Evolutionary conservation across 35 echinoderm and acorn worm species (phyloP).

Genomic region (Chiridota heheva): DNA sequence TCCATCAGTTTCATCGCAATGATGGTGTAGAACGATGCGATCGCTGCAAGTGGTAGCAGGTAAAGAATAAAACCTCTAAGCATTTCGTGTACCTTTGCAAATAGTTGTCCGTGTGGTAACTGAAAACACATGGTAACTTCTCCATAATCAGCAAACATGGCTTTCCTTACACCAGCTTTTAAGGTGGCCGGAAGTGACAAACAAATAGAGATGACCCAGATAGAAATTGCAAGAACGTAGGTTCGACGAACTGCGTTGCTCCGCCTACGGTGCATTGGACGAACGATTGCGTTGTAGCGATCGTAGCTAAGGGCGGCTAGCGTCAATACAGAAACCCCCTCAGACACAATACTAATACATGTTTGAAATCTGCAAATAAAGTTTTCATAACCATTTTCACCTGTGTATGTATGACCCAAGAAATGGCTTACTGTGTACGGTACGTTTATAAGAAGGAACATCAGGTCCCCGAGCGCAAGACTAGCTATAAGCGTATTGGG

Average conservation of each 20-base stretch:
- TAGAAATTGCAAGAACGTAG: conserved; percentile 56
- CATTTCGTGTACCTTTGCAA: conserved; percentile 54
- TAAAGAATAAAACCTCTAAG: conserved; percentile 64
- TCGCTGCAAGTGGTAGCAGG: conserved; percentile 65
- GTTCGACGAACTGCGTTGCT: conserved; percentile 55
- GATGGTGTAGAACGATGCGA: conserved; percentile 67
- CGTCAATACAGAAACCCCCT: conserved; percentile 86
- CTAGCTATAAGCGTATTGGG: conserved; percentile 86
- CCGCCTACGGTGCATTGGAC: conserved; percentile 73
- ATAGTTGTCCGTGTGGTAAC: conserved; percentile 22
- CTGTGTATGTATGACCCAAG: conserved; percentile 5
- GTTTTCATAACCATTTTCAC: conserved; percentile 18
- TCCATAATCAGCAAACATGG: not conserved
- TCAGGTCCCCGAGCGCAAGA: conserved; percentile 76
- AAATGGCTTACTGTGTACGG: conserved; percentile 64
- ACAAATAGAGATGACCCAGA: conserved; percentile 59
- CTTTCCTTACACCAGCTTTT: conserved; percentile 42
- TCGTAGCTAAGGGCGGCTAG: conserved; percentile 77
- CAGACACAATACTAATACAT: conserved; percentile 56
- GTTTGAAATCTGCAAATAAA: conserved; percentile 60
- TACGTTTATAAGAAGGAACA: conserved; percentile 62
- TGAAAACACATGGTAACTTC: conserved; percentile 17
- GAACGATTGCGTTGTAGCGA: conserved; percentile 88
- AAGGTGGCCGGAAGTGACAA: conserved; percentile 57
- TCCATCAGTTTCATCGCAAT: conserved; percentile 70